These are phyloP conservation scores for Bradysia coprophila DNA, from an alignment of 1,140 invertebrate species.

Conservation along the genomic window DNA sequence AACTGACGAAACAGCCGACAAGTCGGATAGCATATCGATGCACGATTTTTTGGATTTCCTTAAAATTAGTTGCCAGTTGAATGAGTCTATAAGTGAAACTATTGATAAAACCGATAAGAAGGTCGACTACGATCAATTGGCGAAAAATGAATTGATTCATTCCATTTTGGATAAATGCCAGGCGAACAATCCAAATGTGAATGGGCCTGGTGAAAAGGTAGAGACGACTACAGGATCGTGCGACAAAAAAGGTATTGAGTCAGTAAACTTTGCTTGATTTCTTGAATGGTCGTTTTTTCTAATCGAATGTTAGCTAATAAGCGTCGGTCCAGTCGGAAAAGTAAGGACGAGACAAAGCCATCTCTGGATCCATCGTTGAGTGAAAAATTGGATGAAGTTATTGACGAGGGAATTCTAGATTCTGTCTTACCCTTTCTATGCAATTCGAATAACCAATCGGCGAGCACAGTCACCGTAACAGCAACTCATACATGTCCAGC, in stretches of 20 bases:
- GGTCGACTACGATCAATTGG: conserved; percentile 2
- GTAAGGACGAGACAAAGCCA: background rate
- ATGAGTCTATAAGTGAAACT: conserved; percentile 14
- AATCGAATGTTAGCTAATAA: background rate
- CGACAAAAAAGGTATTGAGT: background rate
- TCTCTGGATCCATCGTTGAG: conserved; percentile 15
- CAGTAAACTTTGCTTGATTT: background rate
- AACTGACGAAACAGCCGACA: no score
- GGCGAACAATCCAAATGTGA: background rate
- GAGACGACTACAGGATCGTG: background rate
- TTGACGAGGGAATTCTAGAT: conserved; percentile 59
- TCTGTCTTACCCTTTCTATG: conserved; percentile 51
- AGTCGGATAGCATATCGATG: no score
- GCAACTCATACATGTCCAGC: background rate
- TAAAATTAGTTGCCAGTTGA: conserved; percentile 21
- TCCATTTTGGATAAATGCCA: background rate
- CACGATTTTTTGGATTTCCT: conserved; percentile 22
- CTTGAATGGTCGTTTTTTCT: background rate
- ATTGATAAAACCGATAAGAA: background rate
- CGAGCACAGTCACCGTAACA: no score
- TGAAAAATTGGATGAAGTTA: conserved; percentile 29
- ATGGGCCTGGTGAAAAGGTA: no score
- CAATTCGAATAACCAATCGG: conserved; percentile 4
- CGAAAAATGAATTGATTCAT: conserved; percentile 5
- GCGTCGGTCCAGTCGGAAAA: background rate